Evolutionary conservation across 2,113 vertebrate species (phyloP), one percentile per base, ranked within the genome.

Genomic region (Actinemys pallida): DNA sequence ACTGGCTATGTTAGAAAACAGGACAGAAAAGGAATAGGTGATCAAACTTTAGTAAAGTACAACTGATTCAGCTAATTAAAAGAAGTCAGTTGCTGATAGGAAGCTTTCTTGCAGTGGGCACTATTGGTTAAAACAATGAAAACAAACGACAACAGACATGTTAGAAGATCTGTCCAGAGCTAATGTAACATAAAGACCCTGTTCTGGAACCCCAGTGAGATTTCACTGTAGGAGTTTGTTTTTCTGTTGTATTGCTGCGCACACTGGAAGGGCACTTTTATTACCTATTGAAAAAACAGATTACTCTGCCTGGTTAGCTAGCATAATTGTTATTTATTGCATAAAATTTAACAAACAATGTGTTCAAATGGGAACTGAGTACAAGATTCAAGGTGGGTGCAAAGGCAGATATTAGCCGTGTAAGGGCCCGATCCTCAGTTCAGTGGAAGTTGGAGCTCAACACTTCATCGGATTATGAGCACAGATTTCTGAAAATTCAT

Each of bases 21-120:
- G 65, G 65, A 22, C 91, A 76, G 75, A 90, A 96, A 95, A 86
- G 56, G 65, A 83, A 93, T 84, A 75, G 83, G 31, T 81, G 83
- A 57, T 59, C 88, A 50, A 92, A 9, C 54, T 78, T 88, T 91
- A 94, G 54, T 87, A 1, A 13, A 85, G 1, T 90, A 56, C 76
- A 90, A 72, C 27, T 31, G 79, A 82, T 81, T 87, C 47, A 72
- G 13, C 17, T 86, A 72, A 94, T 81, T 78, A 82, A 79, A 87
- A 86, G 35, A 90, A 2, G 7, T 79, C 78, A 10, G 53, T 92
- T 96, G 47, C 42, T 27, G 80, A 19, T 20, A 65, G 78, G 65
- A 8, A 80, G 35, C 3, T 72, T 83, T 76, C 19, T 47, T 84
- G 12, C 25, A 81, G 65, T 65, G n/a, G 31, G 29, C n/a, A 20